Conservation (phyloP, 2,113 vertebrate species). For the Scomber colias region DNA sequence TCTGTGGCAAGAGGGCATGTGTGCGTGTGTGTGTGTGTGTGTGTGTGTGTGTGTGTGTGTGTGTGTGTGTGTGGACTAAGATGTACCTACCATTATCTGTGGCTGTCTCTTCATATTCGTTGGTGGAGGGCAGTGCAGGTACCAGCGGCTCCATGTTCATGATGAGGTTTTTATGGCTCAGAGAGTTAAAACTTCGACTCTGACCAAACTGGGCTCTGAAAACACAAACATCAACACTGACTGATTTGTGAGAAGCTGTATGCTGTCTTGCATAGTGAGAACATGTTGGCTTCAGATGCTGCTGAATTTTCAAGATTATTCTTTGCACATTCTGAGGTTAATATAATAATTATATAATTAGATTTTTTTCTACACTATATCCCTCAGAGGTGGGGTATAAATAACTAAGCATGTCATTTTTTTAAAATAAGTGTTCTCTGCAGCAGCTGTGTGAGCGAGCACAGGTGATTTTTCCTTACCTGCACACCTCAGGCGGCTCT, state of each 20-base stretch:
- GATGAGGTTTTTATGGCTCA: conserved; percentile 96
- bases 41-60: conserved; percentile 17
- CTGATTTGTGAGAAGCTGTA: too few species aligned
- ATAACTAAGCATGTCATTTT: neutral
- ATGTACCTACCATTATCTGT: conserved; percentile 86
- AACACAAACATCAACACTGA: conserved; percentile 56
- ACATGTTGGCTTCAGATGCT: too few species aligned
- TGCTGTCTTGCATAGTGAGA: too few species aligned
- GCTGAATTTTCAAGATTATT: neutral
- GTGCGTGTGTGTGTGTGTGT: conserved; percentile 18
- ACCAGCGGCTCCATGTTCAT: conserved; percentile 97
- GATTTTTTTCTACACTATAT: neutral
- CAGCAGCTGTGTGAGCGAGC: neutral
- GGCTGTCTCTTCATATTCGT: conserved; percentile 88
- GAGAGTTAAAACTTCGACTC: conserved; percentile 93
- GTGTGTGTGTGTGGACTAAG: neutral
- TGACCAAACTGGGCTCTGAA: conserved; percentile 91
- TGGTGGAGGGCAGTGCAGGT: conserved; percentile 90
- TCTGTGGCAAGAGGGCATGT: neutral
- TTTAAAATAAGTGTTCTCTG: neutral
- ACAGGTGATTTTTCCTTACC: conserved; percentile 80
- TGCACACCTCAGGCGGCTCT: conserved; percentile 93
- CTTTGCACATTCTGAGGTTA: neutral
- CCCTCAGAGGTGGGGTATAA: neutral
- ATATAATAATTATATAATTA: neutral